These are phyloP conservation scores for Sebastes ruberrimus DNA, from an alignment of 2,797 vertebrate species.

Conservation along the genomic window DNA sequence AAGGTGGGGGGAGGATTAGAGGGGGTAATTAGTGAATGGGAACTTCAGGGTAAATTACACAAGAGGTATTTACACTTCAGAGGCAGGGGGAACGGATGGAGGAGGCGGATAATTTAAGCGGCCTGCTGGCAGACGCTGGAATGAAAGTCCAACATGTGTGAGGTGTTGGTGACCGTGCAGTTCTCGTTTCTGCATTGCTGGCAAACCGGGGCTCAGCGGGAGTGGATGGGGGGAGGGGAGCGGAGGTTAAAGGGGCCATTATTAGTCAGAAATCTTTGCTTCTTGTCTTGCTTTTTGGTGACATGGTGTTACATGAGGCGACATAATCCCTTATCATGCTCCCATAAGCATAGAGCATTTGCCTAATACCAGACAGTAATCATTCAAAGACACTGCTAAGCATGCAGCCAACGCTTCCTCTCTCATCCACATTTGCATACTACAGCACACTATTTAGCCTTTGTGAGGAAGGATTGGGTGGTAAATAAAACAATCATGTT, in stretches of 20 bases:
- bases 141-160: neutral
- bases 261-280: conserved; percentile 49
- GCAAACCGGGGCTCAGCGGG: neutral
- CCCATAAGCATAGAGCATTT: conserved; percentile 60
- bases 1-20: conserved; percentile 46
- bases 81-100: conserved; percentile 12
- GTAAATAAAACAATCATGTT: conserved; percentile 42
- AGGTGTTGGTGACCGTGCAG: neutral
- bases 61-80: conserved; percentile 68
- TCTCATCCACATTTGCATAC: conserved; percentile 58
- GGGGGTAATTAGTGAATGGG: conserved; percentile 68
- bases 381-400: conserved; percentile 62
- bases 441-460: conserved; percentile 7
- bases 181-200: conserved; percentile 6
- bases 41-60: conserved; percentile 67
- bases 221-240: neutral
- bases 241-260: neutral
- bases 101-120: conserved; percentile 49
- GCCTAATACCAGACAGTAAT: conserved; percentile 69
- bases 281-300: conserved; percentile 60
- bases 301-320: conserved; percentile 56
- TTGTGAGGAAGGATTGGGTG: conserved; percentile 1
- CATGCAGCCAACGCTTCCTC: conserved; percentile 34
- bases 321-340: conserved; percentile 70
- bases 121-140: conserved; percentile 4